Evolutionary conservation across 2,888 invertebrate genomes (phyloP).

Genomic region (Tupiocoris notatus): DNA sequence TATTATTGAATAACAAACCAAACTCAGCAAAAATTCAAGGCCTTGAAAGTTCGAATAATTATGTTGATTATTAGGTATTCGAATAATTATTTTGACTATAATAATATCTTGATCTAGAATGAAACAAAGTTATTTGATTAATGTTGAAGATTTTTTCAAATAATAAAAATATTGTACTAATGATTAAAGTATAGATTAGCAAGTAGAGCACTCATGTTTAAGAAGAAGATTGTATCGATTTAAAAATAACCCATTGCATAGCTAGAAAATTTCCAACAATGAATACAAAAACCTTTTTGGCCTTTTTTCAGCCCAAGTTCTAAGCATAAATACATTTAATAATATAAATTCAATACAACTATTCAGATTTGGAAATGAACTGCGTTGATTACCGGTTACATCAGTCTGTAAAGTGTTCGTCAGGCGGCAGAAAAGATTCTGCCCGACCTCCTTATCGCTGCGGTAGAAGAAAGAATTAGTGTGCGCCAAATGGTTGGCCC

Average conservation of each 20-base stretch:
- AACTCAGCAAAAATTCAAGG: too few species aligned
- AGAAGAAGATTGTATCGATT: neutral
- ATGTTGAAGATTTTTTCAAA: too few species aligned
- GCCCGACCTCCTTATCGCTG: conserved; percentile 73
- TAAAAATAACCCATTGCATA: neutral
- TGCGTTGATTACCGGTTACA: conserved; percentile 60
- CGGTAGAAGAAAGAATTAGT: conserved; percentile 73
- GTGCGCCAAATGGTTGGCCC: conserved; percentile 83
- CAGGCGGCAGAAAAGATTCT: conserved; percentile 74
- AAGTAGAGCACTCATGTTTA: too few species aligned
- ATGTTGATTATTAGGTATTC: too few species aligned
- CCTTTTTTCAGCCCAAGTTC: neutral
- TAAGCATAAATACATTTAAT: neutral
- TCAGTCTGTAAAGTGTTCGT: conserved; percentile 67
- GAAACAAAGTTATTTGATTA: too few species aligned
- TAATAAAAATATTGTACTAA: too few species aligned
- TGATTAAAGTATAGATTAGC: too few species aligned
- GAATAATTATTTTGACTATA: too few species aligned
- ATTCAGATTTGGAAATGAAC: neutral
- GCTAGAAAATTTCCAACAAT: neutral
- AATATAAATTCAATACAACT: neutral
- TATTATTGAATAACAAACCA: too few species aligned
- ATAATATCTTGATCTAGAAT: too few species aligned
- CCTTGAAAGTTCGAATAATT: too few species aligned
- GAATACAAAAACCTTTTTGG: neutral